phyloP scores from a whole-genome alignment of 2,888 invertebrate genomes.

The Drosophila meridiana region DNA sequence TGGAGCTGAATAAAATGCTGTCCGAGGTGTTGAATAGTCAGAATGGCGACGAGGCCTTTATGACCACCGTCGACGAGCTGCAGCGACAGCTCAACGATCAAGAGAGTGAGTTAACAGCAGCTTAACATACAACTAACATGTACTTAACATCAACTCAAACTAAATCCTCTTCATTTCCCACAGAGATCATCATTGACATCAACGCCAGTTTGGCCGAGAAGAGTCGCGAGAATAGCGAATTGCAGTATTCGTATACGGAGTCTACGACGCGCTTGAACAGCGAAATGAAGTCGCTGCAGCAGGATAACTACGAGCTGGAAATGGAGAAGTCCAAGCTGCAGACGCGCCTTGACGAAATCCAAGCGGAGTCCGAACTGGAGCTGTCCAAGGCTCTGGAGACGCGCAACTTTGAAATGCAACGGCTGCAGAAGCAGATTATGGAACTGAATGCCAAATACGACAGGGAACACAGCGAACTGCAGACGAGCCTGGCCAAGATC shows the following conservation, averaged over 20 bases:
- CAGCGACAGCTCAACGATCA: conserved; percentile 89
- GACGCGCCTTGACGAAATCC: conserved; percentile 81
- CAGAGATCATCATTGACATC: conserved; percentile 86
- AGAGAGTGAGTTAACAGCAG: conserved; percentile 84
- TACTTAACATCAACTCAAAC: background rate
- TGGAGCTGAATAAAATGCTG: conserved; percentile 90
- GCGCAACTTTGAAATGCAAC: conserved; percentile 83
- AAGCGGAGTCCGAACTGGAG: conserved; percentile 83
- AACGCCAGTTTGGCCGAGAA: conserved; percentile 86
- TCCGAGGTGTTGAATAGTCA: conserved; percentile 89
- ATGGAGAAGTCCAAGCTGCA: conserved; percentile 84
- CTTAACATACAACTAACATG: no score
- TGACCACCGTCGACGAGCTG: conserved; percentile 88
- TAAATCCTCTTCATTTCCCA: conserved; percentile 1
- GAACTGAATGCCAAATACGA: conserved; percentile 77
- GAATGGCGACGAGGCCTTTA: conserved; percentile 88
- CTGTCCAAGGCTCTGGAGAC: conserved; percentile 80
- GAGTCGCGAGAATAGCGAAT: conserved; percentile 86
- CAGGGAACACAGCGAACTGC: conserved; percentile 79
- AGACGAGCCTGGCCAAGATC: conserved; percentile 83
- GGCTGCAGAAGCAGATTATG: conserved; percentile 81
- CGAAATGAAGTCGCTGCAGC: conserved; percentile 87
- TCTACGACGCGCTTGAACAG: conserved; percentile 86
- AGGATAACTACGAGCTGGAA: conserved; percentile 86
- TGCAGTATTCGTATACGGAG: conserved; percentile 84